Evolutionary conservation across 2,888 invertebrate genomes (phyloP), one percentile per base, ranked within the genome.

Genomic region (Deladenus siricidicola): DNA sequence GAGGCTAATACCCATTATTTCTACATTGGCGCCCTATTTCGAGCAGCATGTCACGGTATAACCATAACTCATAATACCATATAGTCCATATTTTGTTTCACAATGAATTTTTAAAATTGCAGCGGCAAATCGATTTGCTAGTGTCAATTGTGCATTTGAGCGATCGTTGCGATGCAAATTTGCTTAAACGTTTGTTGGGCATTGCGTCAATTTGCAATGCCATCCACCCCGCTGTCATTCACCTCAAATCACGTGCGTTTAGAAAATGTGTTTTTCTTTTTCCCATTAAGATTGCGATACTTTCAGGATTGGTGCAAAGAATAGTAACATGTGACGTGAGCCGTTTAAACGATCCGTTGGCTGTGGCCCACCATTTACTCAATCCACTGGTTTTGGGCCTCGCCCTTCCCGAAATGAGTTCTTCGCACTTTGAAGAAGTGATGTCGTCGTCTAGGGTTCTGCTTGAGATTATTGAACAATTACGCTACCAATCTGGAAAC

Each of bases 341-440:
- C 29, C 65, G 76, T 17, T 63, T 76, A 44, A 60, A 66, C 23
- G 73, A 76, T 48, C 64, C 75, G 1, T 56, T 65, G n/a, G 67
- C 68, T n/a, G 64, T 76, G 21, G 70, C 74, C 30, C 62, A 70
- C 43, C 76, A 76, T 58, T 65, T 76, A 10, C 65, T 76, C 26
- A 72, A 72, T 58, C 76, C 76, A 1, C 63, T 77, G 2, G 72
- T 75, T 23, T 64, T 71, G 24, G 76, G 76, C 4, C 56, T 74
- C 2, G 56, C 63, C 1, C 58, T 65, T 4, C 63, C 62, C 4
- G 67, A 67, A 52, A 39, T 67, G 52, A 71, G 65, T 21, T 70
- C 75, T 24, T 70, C 76, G 19, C 76, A 76, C 55, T 76, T 76
- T 53, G 77, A 76, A 56, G 76, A 77, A 52, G 71, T 77, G 26